phyloP scores from a whole-genome alignment of 2,888 invertebrate genomes.

The Amphipoea lucens region DNA sequence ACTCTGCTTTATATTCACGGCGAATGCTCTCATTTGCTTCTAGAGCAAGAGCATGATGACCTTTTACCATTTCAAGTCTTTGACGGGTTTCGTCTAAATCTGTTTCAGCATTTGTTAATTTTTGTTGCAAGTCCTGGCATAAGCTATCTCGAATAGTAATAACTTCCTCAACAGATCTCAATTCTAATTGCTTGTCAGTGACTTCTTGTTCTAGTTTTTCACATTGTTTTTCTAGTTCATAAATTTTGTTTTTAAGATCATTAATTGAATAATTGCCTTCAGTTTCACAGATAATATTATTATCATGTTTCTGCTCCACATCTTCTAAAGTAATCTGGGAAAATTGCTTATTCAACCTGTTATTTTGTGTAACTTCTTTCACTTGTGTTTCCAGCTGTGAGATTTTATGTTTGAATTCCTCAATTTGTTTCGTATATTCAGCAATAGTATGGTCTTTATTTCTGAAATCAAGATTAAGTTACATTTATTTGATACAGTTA shows the following conservation, averaged over 20 bases:
- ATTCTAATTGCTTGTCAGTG: slow-evolving; percentile 83
- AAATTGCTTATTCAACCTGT: slow-evolving; percentile 72
- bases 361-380: slow-evolving; percentile 56
- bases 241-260: slow-evolving; percentile 76
- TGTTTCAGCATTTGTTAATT: slow-evolving; percentile 81
- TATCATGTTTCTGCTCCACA: slow-evolving; percentile 34
- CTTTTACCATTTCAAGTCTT: slow-evolving; percentile 88
- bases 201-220: slow-evolving; percentile 84
- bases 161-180: slow-evolving; percentile 84
- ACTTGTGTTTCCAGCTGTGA: slow-evolving; percentile 76
- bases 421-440: slow-evolving; percentile 86
- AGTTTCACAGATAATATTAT: slow-evolving; percentile 23
- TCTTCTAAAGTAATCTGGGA: slow-evolving; percentile 60
- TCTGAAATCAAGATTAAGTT: slow-evolving; percentile 70
- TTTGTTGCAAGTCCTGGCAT: slow-evolving; percentile 86
- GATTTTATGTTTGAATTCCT: slow-evolving; percentile 84
- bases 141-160: slow-evolving; percentile 85
- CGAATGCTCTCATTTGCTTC: slow-evolving; percentile 89
- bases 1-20: slow-evolving; percentile 86
- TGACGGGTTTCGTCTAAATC: slow-evolving; percentile 84
- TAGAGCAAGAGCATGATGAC: slow-evolving; percentile 87
- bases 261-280: slow-evolving; percentile 64
- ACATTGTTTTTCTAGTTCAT: slow-evolving; percentile 80
- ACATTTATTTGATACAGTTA: background rate
- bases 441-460: slow-evolving; percentile 86